Evolutionary conservation across 2,888 invertebrate species (phyloP).

Genomic region (Idaea aversata): DNA sequence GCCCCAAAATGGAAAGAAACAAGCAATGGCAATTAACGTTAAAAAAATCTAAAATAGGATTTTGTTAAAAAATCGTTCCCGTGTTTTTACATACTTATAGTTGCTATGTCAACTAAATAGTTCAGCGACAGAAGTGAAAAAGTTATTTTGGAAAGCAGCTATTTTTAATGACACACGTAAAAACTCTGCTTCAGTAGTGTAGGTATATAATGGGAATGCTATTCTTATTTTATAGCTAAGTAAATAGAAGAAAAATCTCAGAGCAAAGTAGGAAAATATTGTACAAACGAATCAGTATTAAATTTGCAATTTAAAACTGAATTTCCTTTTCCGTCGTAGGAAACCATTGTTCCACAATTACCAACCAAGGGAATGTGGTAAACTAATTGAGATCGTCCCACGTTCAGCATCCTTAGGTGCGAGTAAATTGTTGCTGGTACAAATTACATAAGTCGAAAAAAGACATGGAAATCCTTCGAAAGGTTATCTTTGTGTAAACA

Average conservation of each 20-base stretch:
- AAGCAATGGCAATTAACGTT: too few relatives aligned
- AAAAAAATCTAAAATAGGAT: too few relatives aligned
- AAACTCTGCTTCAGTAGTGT: neutral
- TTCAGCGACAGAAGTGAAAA: too few relatives aligned
- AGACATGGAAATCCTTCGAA: neutral
- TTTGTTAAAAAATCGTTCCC: too few relatives aligned
- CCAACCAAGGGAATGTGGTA: constrained; percentile 22
- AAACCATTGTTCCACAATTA: constrained; percentile 40
- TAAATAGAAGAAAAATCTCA: neutral
- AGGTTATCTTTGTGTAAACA: neutral
- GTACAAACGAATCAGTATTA: neutral
- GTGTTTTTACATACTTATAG: too few relatives aligned
- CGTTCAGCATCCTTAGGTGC: constrained; percentile 14
- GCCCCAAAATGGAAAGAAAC: too few relatives aligned
- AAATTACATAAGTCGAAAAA: neutral
- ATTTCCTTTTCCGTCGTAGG: constrained; percentile 34
- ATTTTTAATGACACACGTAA: neutral
- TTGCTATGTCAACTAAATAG: too few relatives aligned
- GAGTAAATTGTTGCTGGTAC: neutral
- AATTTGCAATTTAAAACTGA: constrained; percentile 10
- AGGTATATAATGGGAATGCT: neutral
- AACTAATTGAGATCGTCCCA: constrained; percentile 39
- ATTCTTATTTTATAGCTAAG: neutral
- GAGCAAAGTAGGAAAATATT: neutral
- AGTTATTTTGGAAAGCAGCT: too few relatives aligned